Conservation (phyloP, 2,797 vertebrate species). For the Glyptemys insculpta region DNA sequence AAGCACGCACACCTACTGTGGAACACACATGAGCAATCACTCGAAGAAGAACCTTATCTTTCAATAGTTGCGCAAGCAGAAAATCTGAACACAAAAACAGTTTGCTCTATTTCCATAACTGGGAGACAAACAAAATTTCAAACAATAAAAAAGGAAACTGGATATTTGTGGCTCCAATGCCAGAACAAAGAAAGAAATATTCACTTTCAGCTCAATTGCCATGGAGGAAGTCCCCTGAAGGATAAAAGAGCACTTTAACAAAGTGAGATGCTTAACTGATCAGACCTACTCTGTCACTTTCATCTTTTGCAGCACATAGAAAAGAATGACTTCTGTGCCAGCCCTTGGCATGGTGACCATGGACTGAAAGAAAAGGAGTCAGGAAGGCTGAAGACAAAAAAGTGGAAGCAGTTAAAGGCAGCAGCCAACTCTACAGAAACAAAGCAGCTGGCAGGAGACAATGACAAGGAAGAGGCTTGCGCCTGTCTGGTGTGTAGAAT, state of each 20-base stretch:
- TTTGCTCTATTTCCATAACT: conserved; percentile 57
- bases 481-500: conserved; percentile 11
- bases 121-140: conserved; percentile 67
- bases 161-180: conserved; percentile 36
- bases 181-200: conserved; percentile 72
- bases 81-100: conserved; percentile 52
- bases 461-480: conserved; percentile 32
- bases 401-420: conserved; percentile 64
- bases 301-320: conserved; percentile 59
- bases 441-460: conserved; percentile 71
- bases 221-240: conserved; percentile 76
- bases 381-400: conserved; percentile 60
- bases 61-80: conserved; percentile 48
- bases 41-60: conserved; percentile 16
- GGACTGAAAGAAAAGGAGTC: neutral
- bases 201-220: conserved; percentile 72
- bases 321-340: conserved; percentile 63
- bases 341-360: conserved; percentile 56
- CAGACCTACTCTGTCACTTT: conserved; percentile 73
- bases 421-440: conserved; percentile 50
- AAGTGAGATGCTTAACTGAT: conserved; percentile 73
- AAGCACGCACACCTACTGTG: too few relatives aligned
- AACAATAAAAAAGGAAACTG: conserved; percentile 70
- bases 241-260: conserved; percentile 75
- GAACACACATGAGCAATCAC: too few relatives aligned